phyloP scores from a whole-genome alignment of 2,797 vertebrate species.

The Xiphorhynchus erythropygius region DNA sequence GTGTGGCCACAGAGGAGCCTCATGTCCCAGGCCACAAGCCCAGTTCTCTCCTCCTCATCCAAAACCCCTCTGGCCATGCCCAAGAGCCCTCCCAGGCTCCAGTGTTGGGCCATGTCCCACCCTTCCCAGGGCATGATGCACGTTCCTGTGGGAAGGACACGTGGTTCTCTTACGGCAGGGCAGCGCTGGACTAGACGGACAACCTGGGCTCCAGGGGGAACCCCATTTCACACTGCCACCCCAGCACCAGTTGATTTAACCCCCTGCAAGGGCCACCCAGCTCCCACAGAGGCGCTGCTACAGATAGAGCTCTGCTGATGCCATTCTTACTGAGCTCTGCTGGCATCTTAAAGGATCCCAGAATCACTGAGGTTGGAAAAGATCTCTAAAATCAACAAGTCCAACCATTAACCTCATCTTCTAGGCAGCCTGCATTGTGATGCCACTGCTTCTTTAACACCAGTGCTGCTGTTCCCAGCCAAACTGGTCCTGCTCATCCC shows the following conservation, averaged over 20 bases:
- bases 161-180: background rate
- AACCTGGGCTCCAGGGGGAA: background rate
- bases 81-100: background rate
- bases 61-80: background rate
- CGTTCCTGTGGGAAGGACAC: background rate
- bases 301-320: background rate
- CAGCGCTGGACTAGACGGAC: accelerated
- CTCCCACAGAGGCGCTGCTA: background rate
- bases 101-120: accelerated
- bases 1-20: background rate
- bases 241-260: background rate
- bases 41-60: background rate
- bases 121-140: accelerated
- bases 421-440: background rate
- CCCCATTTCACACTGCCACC: background rate
- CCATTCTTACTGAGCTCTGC: background rate
- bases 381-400: background rate
- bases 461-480: background rate
- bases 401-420: background rate
- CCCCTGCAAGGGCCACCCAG: background rate
- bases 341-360: background rate
- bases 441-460: background rate
- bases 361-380: background rate
- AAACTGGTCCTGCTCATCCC: background rate
- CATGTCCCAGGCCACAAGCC: background rate